Conservation (phyloP, 2,797 vertebrate genomes). For the Poeciliopsis presidionis region DNA sequence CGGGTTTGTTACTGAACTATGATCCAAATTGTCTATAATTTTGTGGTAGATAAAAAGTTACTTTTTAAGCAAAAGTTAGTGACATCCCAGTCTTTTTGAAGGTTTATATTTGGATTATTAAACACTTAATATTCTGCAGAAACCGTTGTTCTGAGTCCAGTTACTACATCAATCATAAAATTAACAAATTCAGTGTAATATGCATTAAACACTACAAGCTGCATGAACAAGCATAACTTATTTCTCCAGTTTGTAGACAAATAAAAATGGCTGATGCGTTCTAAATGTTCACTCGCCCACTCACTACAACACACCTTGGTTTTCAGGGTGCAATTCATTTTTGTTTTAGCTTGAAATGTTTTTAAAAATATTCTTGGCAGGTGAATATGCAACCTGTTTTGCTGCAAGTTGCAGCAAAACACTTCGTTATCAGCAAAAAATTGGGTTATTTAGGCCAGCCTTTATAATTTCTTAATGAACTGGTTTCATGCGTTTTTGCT, state of each 20-base stretch:
- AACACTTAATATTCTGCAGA: neutral
- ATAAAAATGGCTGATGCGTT: neutral
- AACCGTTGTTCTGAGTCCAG: neutral
- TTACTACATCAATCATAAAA: neutral
- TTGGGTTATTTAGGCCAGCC: neutral
- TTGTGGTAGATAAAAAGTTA: neutral
- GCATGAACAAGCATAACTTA: neutral
- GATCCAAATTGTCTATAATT: neutral
- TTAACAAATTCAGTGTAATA: neutral
- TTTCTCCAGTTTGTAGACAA: neutral
- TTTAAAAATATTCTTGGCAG: neutral
- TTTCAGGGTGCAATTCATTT: neutral
- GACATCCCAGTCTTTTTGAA: neutral
- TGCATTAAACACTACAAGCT: neutral
- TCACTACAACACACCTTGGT: neutral
- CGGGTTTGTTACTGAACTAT: neutral
- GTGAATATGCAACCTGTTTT: too few species aligned
- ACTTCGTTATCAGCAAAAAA: neutral
- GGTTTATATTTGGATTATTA: neutral
- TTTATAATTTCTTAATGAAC: too few species aligned
- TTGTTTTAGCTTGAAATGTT: neutral
- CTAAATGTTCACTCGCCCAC: neutral
- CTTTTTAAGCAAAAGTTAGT: neutral
- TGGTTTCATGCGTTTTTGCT: neutral
- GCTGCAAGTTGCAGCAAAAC: neutral